Conservation (phyloP, 2,113 vertebrate species). For the Tauraco erythrolophus region DNA sequence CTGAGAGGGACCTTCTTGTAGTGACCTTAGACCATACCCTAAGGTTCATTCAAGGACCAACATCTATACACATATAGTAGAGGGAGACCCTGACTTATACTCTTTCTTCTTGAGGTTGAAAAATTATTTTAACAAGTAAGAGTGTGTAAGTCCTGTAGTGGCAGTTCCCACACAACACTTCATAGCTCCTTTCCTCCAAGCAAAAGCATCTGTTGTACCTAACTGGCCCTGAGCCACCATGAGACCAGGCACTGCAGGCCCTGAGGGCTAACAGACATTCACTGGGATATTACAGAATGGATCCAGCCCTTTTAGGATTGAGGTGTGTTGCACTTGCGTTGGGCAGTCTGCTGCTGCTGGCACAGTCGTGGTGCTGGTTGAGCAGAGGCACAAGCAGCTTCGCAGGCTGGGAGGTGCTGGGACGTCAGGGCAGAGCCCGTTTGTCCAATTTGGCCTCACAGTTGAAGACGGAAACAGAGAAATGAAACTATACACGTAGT, state of each 20-base stretch:
- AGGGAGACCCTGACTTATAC: background rate
- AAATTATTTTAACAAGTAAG: background rate
- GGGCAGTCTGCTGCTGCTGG: background rate
- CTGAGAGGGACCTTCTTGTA: background rate
- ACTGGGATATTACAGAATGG: background rate
- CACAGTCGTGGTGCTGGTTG: background rate
- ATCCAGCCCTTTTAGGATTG: background rate
- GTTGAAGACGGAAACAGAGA: background rate
- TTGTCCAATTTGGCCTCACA: background rate
- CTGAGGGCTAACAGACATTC: background rate
- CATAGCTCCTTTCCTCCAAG: background rate
- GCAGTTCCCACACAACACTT: background rate
- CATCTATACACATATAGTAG: background rate
- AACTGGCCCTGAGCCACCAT: background rate
- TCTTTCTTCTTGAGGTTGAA: background rate
- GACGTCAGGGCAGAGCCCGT: background rate
- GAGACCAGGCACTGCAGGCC: background rate
- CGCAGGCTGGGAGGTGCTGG: background rate
- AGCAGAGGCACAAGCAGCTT: background rate
- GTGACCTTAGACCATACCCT: background rate
- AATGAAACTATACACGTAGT: background rate
- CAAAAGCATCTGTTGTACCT: background rate
- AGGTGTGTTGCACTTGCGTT: background rate
- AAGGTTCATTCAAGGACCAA: background rate
- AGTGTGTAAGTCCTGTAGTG: rapidly evolving